Evolutionary conservation across 1,140 invertebrate species (phyloP), one percentile per base, ranked within the genome.

Genomic region (Melanaphis sacchari): DNA sequence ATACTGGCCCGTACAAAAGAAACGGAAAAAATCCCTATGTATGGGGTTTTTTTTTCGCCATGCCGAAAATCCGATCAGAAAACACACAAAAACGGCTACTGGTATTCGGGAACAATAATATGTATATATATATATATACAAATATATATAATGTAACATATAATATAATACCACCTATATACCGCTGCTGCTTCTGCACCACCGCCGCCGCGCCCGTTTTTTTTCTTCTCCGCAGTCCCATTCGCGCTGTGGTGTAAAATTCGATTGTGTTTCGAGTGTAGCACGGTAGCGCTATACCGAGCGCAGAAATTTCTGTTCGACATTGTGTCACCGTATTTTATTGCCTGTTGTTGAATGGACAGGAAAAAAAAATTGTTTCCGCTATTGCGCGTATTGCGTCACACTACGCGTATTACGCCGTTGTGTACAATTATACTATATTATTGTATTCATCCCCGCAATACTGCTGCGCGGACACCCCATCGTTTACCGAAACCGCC

Each of bases 191-290:
- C 22, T 46, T n/a, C 26, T 59, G 41, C 91, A 49, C 46, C 81
- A 46, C 18, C 22, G 26, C 36, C 38, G 11, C 38, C 81, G 22
- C 31, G 24, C n/a, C 66, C 46, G 21, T 82, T 82, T 91, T 81
- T 91, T 89, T 88, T 82, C 36, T 91, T 49, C 76, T 88, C 85
- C 31, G 24, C n/a, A 66, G n/a, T 66, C 59, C 59, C 59, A 18
- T 66, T 66, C 59, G 26, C 76, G 90, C 15, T 82, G 90, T 49
- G 90, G 90, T 93, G 76, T 93, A 26, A 84, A 93, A 93, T 85
- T 82, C 81, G 81, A 93, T 93, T 92, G 91, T 93, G 81, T 93
- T 85, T 84, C 1, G 91, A 36, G 91, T 66, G 59, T 93, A 93
- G 91, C 91, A 93, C 91, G 91, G 91, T 93, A 93, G 91, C 59